Base-by-base conservation (phyloP, 2,888 invertebrate species). In the Galerucella pusilla region DNA sequence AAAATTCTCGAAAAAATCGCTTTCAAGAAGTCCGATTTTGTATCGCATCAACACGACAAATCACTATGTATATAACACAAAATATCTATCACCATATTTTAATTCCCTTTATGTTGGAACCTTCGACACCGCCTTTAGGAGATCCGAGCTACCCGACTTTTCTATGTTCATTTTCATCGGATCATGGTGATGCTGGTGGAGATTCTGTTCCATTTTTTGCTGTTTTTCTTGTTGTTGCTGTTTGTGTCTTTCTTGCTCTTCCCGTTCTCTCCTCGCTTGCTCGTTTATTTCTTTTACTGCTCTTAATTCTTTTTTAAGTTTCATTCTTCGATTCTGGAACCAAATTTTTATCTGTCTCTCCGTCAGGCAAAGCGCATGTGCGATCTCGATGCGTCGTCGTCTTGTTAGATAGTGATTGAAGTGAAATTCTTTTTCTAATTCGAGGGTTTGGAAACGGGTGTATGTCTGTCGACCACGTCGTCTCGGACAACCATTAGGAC, bases 381-480 rank as follows among this genome's bases (percentile, higher is more conserved):
- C 97, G 84, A 98, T 98, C 89, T 98, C 98, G 90, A 98, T 97
- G 90, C 98, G 92, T 88, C 98, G 93, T 88, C 98, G 92, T 87
- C 98, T 92, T 84, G 98, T 98, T 88, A 98, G 91, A 89, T 98
- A 98, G 87, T 97, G 97, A 90, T 98, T 98, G 90, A 97, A 97
- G 88, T 98, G 97, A 90, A 98, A 98, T 91, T 98, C 98, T 89
- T 98, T 98, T 89, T 98, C 98, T 89, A 98, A 92, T 88, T 98
- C 98, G 89, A 98, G 90, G 35, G 98, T 98, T 89, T 99, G 98
- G 92, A 98, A 97, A 85, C 98, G 94, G 81, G 98, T 98, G 92
- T 98, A 98, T 20, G 98, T 98, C 90, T 98, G 98, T 83, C 98
- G 91, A 77, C 98, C 98, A 85, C 98, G 92, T 87, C 97, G 93